These are phyloP conservation scores for Trematomus loennbergii DNA, from an alignment of 2,113 vertebrate genomes.

Conservation along the genomic window DNA sequence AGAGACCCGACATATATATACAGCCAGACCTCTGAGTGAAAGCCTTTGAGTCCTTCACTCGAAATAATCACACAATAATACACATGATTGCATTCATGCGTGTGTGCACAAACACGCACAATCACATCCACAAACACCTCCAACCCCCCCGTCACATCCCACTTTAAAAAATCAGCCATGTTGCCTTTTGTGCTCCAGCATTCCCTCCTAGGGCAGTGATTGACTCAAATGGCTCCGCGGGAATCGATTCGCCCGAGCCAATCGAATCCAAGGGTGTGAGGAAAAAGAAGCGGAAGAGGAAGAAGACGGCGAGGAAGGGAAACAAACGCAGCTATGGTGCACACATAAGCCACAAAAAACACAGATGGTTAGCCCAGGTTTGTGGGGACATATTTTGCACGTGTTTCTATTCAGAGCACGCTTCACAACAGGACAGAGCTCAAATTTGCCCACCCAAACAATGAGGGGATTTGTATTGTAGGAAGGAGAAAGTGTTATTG, in stretches of 20 bases:
- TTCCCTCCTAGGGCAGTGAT: constrained; percentile 59
- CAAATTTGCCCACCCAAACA: constrained; percentile 73
- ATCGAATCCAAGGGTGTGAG: constrained; percentile 57
- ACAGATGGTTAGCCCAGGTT: constrained; percentile 22
- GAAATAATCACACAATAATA: constrained; percentile 20
- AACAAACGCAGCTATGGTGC: constrained; percentile 5
- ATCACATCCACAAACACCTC: constrained; percentile 53
- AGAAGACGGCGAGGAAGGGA: constrained; percentile 15
- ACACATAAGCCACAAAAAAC: constrained; percentile 22
- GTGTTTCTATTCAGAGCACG: constrained; percentile 66
- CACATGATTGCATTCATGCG: constrained; percentile 20
- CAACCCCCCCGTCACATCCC: constrained; percentile 57
- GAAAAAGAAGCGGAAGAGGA: constrained; percentile 15
- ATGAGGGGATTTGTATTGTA: constrained; percentile 73
- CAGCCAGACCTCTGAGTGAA: not conserved
- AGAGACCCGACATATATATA: not conserved
- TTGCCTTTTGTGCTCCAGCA: constrained; percentile 57
- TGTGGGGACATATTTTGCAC: constrained; percentile 20
- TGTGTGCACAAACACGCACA: constrained; percentile 47
- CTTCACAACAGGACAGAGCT: constrained; percentile 59
- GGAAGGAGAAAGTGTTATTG: constrained; percentile 64
- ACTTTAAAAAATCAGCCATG: constrained; percentile 67
- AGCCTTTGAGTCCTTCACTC: not conserved
- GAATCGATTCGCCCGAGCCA: constrained; percentile 68
- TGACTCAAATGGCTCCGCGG: constrained; percentile 67